phyloP scores from a whole-genome alignment of 2,113 vertebrate species.

The Bostrychus sinensis region DNA sequence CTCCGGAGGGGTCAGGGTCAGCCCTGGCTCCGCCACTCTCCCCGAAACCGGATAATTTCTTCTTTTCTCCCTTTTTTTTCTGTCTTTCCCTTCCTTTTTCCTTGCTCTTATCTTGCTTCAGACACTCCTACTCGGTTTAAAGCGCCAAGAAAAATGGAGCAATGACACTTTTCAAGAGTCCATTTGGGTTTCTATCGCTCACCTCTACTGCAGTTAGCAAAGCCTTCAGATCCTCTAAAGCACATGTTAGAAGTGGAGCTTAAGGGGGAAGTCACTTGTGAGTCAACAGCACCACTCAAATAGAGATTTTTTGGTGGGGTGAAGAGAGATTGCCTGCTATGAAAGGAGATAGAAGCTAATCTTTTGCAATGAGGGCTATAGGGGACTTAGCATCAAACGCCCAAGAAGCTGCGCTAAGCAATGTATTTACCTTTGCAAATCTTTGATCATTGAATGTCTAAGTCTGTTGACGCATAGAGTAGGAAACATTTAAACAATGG shows the following conservation, averaged over 20 bases:
- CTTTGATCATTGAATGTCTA: neutral
- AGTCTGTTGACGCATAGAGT: neutral
- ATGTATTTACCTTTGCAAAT: neutral
- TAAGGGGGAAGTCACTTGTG: neutral
- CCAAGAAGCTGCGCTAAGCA: neutral
- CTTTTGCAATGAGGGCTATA: neutral
- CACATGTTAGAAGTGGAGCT: neutral
- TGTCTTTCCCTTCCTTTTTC: neutral
- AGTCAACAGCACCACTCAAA: neutral
- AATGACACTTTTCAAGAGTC: conserved; percentile 7
- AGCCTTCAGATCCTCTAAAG: neutral
- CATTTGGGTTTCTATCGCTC: neutral
- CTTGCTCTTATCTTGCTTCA: conserved; percentile 20
- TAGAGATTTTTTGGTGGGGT: neutral
- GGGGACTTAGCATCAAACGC: neutral
- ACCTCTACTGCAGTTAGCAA: neutral
- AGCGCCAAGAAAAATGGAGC: neutral
- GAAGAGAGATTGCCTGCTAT: neutral
- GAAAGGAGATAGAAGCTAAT: neutral
- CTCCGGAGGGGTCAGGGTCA: conserved; percentile 79
- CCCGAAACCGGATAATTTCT: conserved; percentile 66
- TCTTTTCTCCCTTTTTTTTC: neutral
- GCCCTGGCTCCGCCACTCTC: conserved; percentile 66
- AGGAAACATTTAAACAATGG: neutral
- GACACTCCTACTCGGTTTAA: conserved; percentile 14